phyloP scores from a whole-genome alignment of 2,888 invertebrate genomes.

The Pseudoips prasinana region DNA sequence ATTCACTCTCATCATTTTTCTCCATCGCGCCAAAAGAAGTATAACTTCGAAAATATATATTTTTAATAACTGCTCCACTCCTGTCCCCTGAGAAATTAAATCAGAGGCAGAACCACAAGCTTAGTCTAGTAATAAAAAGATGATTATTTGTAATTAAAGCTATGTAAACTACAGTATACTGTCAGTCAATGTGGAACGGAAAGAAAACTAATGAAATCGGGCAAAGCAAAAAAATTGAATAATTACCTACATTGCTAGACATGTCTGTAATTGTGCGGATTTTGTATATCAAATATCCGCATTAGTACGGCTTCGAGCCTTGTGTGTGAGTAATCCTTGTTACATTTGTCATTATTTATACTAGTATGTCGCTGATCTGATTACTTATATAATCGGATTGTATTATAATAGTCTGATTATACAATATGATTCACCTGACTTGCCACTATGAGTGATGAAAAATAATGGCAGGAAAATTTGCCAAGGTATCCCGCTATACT shows the following conservation, averaged over 20 bases:
- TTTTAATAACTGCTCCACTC: too few relatives aligned
- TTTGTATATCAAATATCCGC: conserved; percentile 49
- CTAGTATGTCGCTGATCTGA: not conserved
- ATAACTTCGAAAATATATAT: too few relatives aligned
- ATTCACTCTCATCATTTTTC: too few relatives aligned
- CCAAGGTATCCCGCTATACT: too few relatives aligned
- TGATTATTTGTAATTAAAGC: conserved; percentile 17
- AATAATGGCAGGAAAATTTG: too few relatives aligned
- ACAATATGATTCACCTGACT: too few relatives aligned
- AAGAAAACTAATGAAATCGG: conserved; percentile 30
- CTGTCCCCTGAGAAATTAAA: too few relatives aligned
- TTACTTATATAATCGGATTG: not conserved
- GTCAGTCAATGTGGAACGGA: conserved; percentile 27
- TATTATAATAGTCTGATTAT: not conserved
- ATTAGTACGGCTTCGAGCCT: conserved; percentile 47
- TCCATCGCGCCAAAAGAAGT: too few relatives aligned
- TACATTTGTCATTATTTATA: conserved; percentile 10
- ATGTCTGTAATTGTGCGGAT: conserved; percentile 38
- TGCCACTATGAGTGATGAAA: too few relatives aligned
- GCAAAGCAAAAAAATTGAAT: conserved; percentile 30
- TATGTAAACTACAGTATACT: conserved; percentile 28
- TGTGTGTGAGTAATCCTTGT: conserved; percentile 30
- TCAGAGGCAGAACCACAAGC: too few relatives aligned
- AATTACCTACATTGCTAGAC: conserved; percentile 35
- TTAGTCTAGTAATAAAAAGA: conserved; percentile 7